Evolutionary conservation across 37 sponge, comb jelly and placozoan genomes (phyloP).

Genomic region (Ephydatia muelleri): DNA sequence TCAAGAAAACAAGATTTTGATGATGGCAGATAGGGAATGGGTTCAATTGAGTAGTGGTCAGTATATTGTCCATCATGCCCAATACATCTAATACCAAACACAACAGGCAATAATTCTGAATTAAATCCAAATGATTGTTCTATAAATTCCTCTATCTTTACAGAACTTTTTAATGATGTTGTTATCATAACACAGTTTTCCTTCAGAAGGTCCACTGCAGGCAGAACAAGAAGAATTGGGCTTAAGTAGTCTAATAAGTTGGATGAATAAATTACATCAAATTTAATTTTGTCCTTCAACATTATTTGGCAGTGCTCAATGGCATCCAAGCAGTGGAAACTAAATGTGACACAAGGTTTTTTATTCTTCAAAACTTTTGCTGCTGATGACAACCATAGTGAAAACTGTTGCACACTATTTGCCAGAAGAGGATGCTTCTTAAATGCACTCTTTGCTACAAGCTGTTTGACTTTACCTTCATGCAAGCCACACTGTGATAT

Average conservation of each 20-base stretch:
- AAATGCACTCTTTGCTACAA: slow-evolving; percentile 12
- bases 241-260: slow-evolving; percentile 29
- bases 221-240: slow-evolving; percentile 21
- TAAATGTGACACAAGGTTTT: slow-evolving; percentile 9
- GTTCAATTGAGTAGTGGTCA: too few species aligned
- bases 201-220: slow-evolving; percentile 29
- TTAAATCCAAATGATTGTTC: slow-evolving; percentile 20
- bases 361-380: not conserved
- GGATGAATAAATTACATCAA: slow-evolving; percentile 39
- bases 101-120: slow-evolving; percentile 10
- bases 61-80: too few species aligned
- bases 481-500: not conserved
- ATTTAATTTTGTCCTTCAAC: not conserved
- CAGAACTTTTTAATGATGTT: not conserved
- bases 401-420: slow-evolving; percentile 59
- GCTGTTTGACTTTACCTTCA: too few species aligned
- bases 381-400: slow-evolving; percentile 21
- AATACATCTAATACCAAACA: slow-evolving; percentile 42
- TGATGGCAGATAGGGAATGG: too few species aligned
- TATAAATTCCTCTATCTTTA: slow-evolving; percentile 2
- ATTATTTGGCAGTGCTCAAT: slow-evolving; percentile 20
- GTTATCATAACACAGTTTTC: slow-evolving; percentile 19
- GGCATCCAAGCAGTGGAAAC: slow-evolving; percentile 20
- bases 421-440: slow-evolving; percentile 23
- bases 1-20: too few species aligned